phyloP scores from a whole-genome alignment of 2,888 invertebrate species.

The Phaonia tiefii region DNA sequence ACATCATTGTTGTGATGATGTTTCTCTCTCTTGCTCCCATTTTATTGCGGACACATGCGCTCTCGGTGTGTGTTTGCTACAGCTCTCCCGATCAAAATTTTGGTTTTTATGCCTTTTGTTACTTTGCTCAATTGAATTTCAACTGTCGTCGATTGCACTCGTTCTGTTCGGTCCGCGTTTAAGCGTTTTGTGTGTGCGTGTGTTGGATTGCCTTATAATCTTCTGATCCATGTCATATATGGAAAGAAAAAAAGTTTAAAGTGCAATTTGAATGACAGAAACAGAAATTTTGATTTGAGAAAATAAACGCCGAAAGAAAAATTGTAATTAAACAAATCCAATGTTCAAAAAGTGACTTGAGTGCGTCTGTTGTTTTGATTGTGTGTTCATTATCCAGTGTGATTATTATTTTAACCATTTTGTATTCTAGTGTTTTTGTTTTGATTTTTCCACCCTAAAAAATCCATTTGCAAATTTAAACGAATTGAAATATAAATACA shows the following conservation, averaged over 20 bases:
- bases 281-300: not conserved
- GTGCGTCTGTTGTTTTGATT: not conserved
- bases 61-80: conserved; percentile 1
- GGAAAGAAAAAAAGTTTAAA: conserved; percentile 33
- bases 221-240: not conserved
- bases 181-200: conserved; percentile 44
- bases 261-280: conserved; percentile 44
- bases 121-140: conserved; percentile 44
- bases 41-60: conserved; percentile 44
- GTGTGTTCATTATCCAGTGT: conserved; percentile 15
- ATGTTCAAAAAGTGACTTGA: not conserved
- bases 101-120: not conserved
- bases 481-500: not conserved
- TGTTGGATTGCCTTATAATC: conserved; percentile 9
- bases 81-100: conserved; percentile 16
- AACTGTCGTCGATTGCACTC: conserved; percentile 46
- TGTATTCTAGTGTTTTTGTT: conserved; percentile 8
- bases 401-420: not conserved
- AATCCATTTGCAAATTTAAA: conserved; percentile 2
- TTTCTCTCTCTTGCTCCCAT: not conserved
- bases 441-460: conserved; percentile 14
- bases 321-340: conserved; percentile 1
- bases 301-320: conserved; percentile 7
- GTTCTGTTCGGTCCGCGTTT: conserved; percentile 34
- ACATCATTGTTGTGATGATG: conserved; percentile 10